Base-by-base conservation (phyloP, 2,797 vertebrate species). In the Holocentrus rufus region DNA sequence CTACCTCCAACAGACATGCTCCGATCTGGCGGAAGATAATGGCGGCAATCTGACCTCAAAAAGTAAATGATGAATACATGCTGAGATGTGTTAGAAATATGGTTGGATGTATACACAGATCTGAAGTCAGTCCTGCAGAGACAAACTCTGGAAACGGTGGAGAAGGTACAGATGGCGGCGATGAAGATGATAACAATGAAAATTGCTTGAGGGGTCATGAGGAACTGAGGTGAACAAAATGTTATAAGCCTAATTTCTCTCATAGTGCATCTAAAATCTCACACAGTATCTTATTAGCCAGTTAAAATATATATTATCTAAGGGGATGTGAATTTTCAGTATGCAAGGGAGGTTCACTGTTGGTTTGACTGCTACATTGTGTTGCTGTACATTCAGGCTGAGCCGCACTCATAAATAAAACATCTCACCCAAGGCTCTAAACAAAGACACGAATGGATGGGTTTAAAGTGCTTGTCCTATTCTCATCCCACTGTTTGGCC, bases 391-490 rank as follows among this genome's bases (percentile, higher is more conserved):
- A 77, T 82, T 73, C 55, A 82, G 65, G 50, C 49, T 39, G 57
- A 83, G 61, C 55, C 50, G 57, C 49, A 56, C 15, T 82, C 61
- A 83, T 84, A 74, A 85, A 90, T 89, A 85, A 88, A 88, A 80
- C n/a, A 86, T 75, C 25, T 72, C 50, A 76, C 61, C 52, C 44
- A 30, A 39, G 65, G 70, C 70, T 81, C 14, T 30, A 20, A 76
- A 49, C 36, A 65, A 54, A 66, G 74, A 20, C 20, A 17, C 76
- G 36, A 75, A 77, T 77, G 76, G 76, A 83, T 39, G 76, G 77
- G 49, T 69, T n/a, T 31, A 36, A 10, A 82, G 69, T 53, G 69
- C 71, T 61, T 1, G 18, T 65, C 39, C 54, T 57, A 39, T 49
- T 72, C 65, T 61, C 23, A 1, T 42, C 36, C 61, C 18, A 56